Percentiles rank a stretch among this genome's conserved stretches.
Conservation (phyloP, 2,113 vertebrate species). For the Ursus arctos region DNA sequence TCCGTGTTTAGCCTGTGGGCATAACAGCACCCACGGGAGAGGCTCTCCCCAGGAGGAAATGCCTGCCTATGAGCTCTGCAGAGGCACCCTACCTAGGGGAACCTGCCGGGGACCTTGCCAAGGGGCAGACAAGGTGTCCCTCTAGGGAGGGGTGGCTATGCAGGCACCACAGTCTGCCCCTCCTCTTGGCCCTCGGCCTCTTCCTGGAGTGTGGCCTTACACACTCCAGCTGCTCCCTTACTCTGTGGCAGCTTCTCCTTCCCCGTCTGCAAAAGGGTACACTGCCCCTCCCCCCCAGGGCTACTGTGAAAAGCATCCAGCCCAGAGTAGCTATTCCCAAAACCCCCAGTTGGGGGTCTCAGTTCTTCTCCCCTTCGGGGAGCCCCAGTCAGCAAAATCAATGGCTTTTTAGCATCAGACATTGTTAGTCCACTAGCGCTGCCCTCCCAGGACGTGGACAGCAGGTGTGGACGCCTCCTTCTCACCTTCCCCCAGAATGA, state of each 20-base stretch:
- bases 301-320: background rate
- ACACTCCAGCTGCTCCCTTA: background rate
- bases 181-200: background rate
- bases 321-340: background rate
- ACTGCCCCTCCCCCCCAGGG: background rate
- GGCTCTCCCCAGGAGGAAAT: conserved; percentile 74
- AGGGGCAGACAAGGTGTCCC: background rate
- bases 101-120: background rate
- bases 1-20: conserved; percentile 73
- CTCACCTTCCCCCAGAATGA: background rate
- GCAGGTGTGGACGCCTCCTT: background rate
- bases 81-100: background rate
- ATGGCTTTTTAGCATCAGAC: background rate
- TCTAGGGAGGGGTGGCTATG: background rate
- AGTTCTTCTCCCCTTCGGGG: background rate
- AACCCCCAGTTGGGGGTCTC: background rate
- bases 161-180: background rate
- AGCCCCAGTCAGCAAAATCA: background rate
- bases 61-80: background rate
- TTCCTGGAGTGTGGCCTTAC: background rate
- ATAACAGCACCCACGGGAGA: conserved; percentile 68
- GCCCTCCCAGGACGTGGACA: background rate
- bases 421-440: background rate
- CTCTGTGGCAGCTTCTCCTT: background rate
- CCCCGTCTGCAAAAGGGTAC: background rate